phyloP scores from a whole-genome alignment of 2,113 vertebrate species.

The Bucco capensis region DNA sequence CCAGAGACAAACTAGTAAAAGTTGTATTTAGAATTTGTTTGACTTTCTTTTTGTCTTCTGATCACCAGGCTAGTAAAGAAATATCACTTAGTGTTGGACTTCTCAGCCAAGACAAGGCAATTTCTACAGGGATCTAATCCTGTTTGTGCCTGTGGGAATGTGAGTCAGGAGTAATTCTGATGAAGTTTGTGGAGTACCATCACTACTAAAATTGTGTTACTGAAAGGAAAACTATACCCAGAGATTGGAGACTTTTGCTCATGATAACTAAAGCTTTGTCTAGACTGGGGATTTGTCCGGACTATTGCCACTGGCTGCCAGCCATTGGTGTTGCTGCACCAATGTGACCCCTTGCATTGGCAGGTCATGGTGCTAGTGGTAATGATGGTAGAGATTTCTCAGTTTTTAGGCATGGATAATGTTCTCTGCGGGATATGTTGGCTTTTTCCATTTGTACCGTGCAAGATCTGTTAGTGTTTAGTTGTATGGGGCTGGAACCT shows the following conservation, averaged over 20 bases:
- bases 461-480: neutral
- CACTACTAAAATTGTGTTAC: neutral
- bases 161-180: neutral
- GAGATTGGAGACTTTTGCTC: slow-evolving; percentile 22
- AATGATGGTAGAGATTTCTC: neutral
- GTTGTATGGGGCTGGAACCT: neutral
- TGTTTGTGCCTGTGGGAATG: neutral
- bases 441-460: neutral
- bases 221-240: slow-evolving; percentile 10
- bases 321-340: slow-evolving; percentile 24
- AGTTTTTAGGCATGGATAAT: neutral
- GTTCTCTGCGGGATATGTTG: neutral
- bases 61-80: neutral
- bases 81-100: neutral
- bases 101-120: neutral
- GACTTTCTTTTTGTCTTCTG: neutral
- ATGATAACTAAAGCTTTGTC: slow-evolving; percentile 41
- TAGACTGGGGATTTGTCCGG: slow-evolving; percentile 59
- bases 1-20: neutral
- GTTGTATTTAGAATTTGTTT: neutral
- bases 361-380: neutral
- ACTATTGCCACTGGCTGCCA: slow-evolving; percentile 25
- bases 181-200: neutral
- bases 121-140: neutral
- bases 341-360: neutral